Base-by-base conservation (phyloP, 2,113 vertebrate species). In the Dasyurus viverrinus region DNA sequence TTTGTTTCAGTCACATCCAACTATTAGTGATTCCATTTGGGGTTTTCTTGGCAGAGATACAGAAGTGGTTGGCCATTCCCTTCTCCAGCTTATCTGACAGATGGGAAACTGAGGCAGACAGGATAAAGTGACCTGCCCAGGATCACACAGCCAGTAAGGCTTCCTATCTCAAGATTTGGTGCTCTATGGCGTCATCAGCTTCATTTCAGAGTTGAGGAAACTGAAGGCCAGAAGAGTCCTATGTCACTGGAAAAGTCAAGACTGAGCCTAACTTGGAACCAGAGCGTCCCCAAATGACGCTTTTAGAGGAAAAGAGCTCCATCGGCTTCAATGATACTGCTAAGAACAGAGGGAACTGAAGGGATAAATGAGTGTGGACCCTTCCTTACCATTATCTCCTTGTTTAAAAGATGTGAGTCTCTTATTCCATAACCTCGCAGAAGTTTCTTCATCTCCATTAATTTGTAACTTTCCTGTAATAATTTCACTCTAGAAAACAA, bases 361-460 rank as follows among this genome's bases (percentile, higher is more conserved):
- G 25, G 7, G 23, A 30, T 46, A 36, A 54, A 89, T 25, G n/a
- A 84, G 19, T 42, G n/a, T 8, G 6, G 22, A 24, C 19, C 36
- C 19, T 26, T 14, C 90, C 97, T 97, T 93, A 99, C 99, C 99
- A 99, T 99, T 76, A 99, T 99, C 94, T 99, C 98, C 36, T 98
- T 99, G 93, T 98, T 99, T 52, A 99, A 98, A 93, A 99, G 99
- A 94, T 99, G 99, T 96, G 99, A 98, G 91, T 99, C 99, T 94
- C 99, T 99, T 97, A 99, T 99, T 25, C 99, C 99, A 89, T 99
- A 99, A 53, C 98, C 99, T 94, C 99, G 98, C 93, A 99, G 98
- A 94, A 99, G 99, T 93, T 99, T 99, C 98, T 99, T 99, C 97
- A 99, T 99, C 97, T 99, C 99, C 99, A 99, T 99, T 48, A 99